Base-by-base conservation (phyloP, 2,797 vertebrate species). In the Geotria australis region DNA sequence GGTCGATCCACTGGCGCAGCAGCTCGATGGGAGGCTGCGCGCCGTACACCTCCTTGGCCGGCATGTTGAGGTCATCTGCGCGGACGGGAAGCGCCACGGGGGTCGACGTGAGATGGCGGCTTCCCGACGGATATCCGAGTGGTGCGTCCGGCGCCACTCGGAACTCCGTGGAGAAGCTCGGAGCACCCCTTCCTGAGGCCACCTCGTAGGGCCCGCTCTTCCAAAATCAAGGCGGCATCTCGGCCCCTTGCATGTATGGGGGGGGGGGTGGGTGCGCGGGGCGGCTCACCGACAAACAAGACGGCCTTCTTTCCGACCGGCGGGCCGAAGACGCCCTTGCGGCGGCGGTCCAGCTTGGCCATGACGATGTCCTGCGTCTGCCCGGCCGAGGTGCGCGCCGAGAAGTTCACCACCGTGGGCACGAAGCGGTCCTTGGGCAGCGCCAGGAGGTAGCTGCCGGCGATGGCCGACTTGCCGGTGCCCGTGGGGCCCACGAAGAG, bases 31-130 rank as follows among this genome's bases (percentile, higher is more conserved):
- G 83, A 10, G 85, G 86, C 67, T 94, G 85, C 11, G 85, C 85
- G 14, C 85, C 86, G 7, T 91, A 91, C 2, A 76, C 65, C 58
- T 95, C 85, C 65, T 86, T 89, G 49, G 84, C 77, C 49, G 85
- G 85, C 86, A 93, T 95, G 65, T 93, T 95, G 24, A 95, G 71
- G 65, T 95, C 85, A 73, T 91, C 86, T 91, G 6, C 24, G 5
- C 24, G 5, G 24, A 38, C 38, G 38, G 2, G 24, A 38, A 38
- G 3, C 24, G n/a, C 10, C 57, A 56, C 63, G 58, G 66, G 47
- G 46, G 57, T 15, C 24, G 48, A 8, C n/a, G 46, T 14, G 46
- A 56, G 13, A 56, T 10, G 5, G 24, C 24, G 5, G 38, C 24
- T 38, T 38, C 24, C 38, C 24, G 2, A 38, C 5, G 2, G 24